Evolutionary conservation across 2,113 vertebrate genomes (phyloP), one percentile per base, ranked within the genome.

Genomic region (Burhinus oedicnemus): DNA sequence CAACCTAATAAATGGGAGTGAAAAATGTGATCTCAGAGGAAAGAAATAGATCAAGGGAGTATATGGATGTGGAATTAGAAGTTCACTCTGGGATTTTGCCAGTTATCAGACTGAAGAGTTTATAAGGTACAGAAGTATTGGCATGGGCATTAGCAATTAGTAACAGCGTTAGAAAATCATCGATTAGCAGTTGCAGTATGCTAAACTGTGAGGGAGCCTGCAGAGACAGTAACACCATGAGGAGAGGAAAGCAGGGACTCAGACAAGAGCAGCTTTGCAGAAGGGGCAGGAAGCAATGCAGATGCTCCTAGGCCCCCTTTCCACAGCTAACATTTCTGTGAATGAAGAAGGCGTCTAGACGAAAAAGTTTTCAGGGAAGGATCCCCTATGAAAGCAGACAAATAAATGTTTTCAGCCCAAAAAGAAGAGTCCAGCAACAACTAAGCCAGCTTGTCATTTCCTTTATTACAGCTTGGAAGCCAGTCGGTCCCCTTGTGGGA

Each of bases 391-490:
- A 93, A 94, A 85, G 30, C 19, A 90, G 84, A 60, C 18, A 87
- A 94, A 86, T 62, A 81, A 65, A 93, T 57, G 30, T 25, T 72
- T 94, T 85, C 66, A 69, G 49, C 52, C 79, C 25, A 54, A 47
- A 85, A 87, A 87, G 29, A 87, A 79, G 30, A 90, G 29, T 54
- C 34, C 54, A 60, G 36, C 15, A 85, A 66, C 85, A 83, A 19
- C 38, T 58, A 94, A 90, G 55, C 26, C 54, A 88, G 40, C 85
- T 47, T 95, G 78, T 80, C 62, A 90, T 87, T 93, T 93, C 75
- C 70, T 93, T 92, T 95, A 75, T 81, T 90, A 60, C 23, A 72
- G 58, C n/a, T 75, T 71, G 64, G 82, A 87, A 94, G 47, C 11
- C 60, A 49, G 23, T 45, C 0, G 0, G 30, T 76, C 71, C 49